Conservation (phyloP, 2,113 vertebrate species). For the Spea bombifrons region DNA sequence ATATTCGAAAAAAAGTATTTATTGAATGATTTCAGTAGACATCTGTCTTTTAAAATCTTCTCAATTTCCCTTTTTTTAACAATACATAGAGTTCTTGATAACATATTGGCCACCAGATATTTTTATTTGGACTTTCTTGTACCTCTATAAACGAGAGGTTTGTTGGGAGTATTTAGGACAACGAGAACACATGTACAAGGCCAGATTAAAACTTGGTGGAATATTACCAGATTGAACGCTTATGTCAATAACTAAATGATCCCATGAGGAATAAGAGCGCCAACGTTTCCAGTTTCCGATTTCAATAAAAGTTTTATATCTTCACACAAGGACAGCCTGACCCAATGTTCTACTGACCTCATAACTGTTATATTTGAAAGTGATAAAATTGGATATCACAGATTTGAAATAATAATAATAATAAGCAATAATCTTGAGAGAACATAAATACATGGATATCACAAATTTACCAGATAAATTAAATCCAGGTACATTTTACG, state of each 20-base stretch:
- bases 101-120: too few relatives aligned
- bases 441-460: too few relatives aligned
- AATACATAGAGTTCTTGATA: too few relatives aligned
- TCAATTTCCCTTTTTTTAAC: too few relatives aligned
- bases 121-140: constrained; percentile 13
- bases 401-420: too few relatives aligned
- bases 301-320: constrained; percentile 17
- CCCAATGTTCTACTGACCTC: constrained; percentile 14
- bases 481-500: too few relatives aligned
- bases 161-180: constrained; percentile 11
- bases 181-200: constrained; percentile 3
- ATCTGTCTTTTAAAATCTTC: too few relatives aligned
- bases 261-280: background rate
- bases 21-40: too few relatives aligned
- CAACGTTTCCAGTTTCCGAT: constrained; percentile 1
- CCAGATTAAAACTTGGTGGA: constrained; percentile 17
- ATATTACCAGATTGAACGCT: constrained; percentile 3
- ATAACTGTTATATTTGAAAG: background rate
- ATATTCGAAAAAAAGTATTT: too few relatives aligned
- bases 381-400: too few relatives aligned
- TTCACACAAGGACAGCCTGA: constrained; percentile 13
- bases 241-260: constrained; percentile 23
- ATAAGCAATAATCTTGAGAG: too few relatives aligned
- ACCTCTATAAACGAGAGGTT: constrained; percentile 8
- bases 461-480: too few relatives aligned